phyloP scores from a whole-genome alignment of 2,888 invertebrate genomes.

The Proisotoma minuta region DNA sequence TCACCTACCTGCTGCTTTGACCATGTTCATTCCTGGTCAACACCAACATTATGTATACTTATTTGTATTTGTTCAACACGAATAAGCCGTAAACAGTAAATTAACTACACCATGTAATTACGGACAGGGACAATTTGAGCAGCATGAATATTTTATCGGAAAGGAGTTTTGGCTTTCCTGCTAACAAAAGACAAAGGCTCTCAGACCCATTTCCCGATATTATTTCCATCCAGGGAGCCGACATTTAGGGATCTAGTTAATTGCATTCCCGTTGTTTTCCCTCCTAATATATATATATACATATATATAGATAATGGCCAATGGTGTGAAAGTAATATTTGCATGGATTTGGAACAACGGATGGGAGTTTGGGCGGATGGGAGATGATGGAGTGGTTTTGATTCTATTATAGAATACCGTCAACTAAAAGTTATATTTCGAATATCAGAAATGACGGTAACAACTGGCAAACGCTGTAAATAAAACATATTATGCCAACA shows the following conservation, averaged over 20 bases:
- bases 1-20: neutral
- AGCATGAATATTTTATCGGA: neutral
- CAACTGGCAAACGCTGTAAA: neutral
- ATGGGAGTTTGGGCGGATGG: neutral
- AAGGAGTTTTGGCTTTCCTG: neutral
- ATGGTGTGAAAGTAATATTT: slow-evolving; percentile 5
- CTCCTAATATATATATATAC: neutral
- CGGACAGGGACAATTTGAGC: neutral
- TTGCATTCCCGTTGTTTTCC: too few species aligned
- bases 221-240: neutral
- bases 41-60: neutral
- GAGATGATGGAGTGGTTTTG: neutral
- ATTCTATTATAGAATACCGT: neutral
- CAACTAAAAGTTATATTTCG: neutral
- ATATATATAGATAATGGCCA: neutral
- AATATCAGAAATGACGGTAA: neutral
- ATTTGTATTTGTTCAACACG: too few species aligned
- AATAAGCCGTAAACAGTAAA: neutral
- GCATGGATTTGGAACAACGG: neutral
- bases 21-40: neutral
- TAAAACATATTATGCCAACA: neutral
- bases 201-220: neutral
- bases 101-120: neutral
- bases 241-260: too few species aligned
- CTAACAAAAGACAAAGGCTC: neutral